Evolutionary conservation across 1,140 invertebrate species (phyloP), one percentile per base, ranked within the genome.

Genomic region (Leptopilina clavipes): DNA sequence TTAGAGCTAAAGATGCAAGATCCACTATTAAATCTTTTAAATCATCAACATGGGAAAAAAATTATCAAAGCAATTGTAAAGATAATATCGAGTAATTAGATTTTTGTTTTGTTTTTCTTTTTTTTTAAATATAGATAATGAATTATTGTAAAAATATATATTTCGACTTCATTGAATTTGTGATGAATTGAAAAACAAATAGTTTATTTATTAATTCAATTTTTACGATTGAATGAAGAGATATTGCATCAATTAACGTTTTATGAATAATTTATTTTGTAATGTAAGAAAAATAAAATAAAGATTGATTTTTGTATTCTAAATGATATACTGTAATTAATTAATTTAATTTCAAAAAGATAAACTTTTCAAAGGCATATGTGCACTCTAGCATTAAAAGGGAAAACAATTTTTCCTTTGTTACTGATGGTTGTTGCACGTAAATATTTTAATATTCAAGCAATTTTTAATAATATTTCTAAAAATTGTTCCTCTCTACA

Each of bases 1-100:
- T 87, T 97, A 59, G 94, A 95, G 87, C 93, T 95, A 82, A 97
- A 96, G 90, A 96, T 97, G 76, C 92, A 93, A 74, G 93, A 95
- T 88, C 95, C 96, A 0, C 92, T 93, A 71, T 91, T 97, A 76
- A 95, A 97, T 90, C 86, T 97, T 59, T 83, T 94, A 74, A 93
- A 94, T 84, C 93, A 95, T 88, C 93, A 94, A 71, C 93, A 94
- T 81, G 95, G 95, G 17, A 94, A 93, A 84, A 93, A 92, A 84
- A 95, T 97, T 72, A 96, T 97, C 70, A 90, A 92, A 78, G 95
- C 94, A n/a, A 96, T 97, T 79, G 92, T 95, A 25, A 92, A 92
- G 84, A 89, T 95, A 70, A 91, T 95, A 52, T 92, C 92, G 74
- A 92, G 91, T 85, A 37, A 74, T 18, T 71, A 44, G n/a, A 40